Conservation (phyloP, 2,888 invertebrate species). For the Aleiodes alternator region DNA sequence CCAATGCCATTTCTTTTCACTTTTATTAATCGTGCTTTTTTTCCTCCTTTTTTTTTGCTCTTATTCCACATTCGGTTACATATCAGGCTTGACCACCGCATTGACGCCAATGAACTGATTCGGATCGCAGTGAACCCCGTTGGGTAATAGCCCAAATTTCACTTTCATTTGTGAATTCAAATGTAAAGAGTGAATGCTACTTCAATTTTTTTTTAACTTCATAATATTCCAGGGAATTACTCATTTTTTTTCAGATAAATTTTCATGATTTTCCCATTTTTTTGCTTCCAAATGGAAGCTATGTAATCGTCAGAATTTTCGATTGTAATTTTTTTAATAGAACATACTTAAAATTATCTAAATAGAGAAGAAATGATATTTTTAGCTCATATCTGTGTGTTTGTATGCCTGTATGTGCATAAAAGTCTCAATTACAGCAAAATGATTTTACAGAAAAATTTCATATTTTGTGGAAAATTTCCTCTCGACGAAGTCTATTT, state of each 20-base stretch:
- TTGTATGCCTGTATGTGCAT: too few relatives aligned
- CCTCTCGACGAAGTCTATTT: too few relatives aligned
- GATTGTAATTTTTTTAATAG: too few relatives aligned
- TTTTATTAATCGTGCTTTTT: conserved; percentile 29
- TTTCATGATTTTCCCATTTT: conserved; percentile 10
- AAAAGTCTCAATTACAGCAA: too few relatives aligned
- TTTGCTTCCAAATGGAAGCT: conserved; percentile 27
- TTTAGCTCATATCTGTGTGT: too few relatives aligned
- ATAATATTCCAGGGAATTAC: conserved; percentile 29
- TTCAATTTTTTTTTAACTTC: conserved; percentile 1
- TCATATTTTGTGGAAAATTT: too few relatives aligned
- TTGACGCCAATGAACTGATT: conserved; percentile 32
- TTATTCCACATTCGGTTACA: conserved; percentile 30
- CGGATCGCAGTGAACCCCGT: conserved; percentile 39
- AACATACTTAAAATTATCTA: too few relatives aligned
- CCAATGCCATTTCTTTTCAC: conserved; percentile 27
- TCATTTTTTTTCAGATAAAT: not conserved
- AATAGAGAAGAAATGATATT: too few relatives aligned
- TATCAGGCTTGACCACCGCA: conserved; percentile 24
- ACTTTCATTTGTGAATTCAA: conserved; percentile 58
- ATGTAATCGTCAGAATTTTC: too few relatives aligned
- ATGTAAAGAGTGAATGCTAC: conserved; percentile 8
- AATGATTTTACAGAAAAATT: too few relatives aligned
- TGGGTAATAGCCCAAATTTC: conserved; percentile 61
- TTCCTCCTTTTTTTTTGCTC: conserved; percentile 27